These are phyloP conservation scores for Gobio occitaniae DNA, from an alignment of 2,797 vertebrate genomes.

Conservation along the genomic window DNA sequence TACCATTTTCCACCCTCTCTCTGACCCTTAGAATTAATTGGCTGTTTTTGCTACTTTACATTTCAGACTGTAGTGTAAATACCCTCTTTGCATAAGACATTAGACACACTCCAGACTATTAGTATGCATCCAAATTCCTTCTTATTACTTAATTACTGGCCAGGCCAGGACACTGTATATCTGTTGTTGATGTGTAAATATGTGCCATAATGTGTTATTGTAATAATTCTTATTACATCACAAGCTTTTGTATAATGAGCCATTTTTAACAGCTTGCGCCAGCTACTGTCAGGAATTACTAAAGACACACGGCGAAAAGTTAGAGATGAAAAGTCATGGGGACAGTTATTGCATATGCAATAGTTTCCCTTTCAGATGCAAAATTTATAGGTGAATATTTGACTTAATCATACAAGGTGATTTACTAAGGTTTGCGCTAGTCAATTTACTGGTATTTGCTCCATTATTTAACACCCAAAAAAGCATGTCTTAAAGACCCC, in stretches of 20 bases:
- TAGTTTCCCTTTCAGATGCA: no score
- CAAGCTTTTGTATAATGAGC: background rate
- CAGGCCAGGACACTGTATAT: background rate
- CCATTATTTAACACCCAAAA: background rate
- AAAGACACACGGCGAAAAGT: background rate
- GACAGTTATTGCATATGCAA: background rate
- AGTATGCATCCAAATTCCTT: background rate
- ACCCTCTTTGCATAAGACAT: background rate
- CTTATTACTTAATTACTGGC: background rate
- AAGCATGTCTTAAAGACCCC: background rate
- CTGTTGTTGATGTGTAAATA: background rate
- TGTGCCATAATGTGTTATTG: background rate
- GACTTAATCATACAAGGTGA: background rate
- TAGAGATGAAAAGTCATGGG: background rate
- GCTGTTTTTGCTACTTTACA: constrained; percentile 20
- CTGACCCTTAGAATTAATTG: constrained; percentile 7
- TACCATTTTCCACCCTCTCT: constrained; percentile 12
- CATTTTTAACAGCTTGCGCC: background rate
- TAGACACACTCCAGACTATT: background rate
- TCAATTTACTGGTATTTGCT: background rate
- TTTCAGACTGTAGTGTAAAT: background rate
- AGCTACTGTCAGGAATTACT: background rate
- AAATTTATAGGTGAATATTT: background rate
- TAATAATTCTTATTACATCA: background rate
- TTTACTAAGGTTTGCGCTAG: background rate